Percentiles rank a stretch among this genome's conserved stretches.
Conservation (phyloP, 2,888 invertebrate species). For the Polydrusus cervinus region DNA sequence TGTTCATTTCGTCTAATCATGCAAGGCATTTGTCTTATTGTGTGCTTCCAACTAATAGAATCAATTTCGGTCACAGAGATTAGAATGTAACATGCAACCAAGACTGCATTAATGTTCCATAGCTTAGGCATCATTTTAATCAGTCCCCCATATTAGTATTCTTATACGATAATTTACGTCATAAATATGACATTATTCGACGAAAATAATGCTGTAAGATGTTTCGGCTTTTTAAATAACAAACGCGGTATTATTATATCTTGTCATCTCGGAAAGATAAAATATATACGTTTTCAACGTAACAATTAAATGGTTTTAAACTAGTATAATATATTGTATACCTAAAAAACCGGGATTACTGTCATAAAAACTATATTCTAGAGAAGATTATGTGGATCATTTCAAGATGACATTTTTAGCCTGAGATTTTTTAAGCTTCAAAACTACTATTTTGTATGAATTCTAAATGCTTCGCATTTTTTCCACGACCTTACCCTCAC, state of each 20-base stretch:
- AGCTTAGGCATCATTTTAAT: conserved; percentile 1
- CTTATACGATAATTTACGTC: conserved; percentile 37
- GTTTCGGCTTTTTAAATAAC: conserved; percentile 50
- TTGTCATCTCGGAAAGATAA: conserved; percentile 53
- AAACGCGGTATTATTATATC: conserved; percentile 54
- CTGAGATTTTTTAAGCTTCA: too few relatives aligned
- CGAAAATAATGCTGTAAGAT: conserved; percentile 48
- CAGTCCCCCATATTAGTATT: conserved; percentile 24
- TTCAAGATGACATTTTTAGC: too few relatives aligned
- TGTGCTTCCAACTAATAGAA: conserved; percentile 12
- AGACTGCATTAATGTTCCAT: not conserved
- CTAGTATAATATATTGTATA: conserved; percentile 47
- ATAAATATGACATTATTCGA: conserved; percentile 46
- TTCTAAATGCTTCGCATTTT: too few relatives aligned
- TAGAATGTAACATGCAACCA: conserved; percentile 11
- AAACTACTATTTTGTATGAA: too few relatives aligned
- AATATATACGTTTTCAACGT: conserved; percentile 46
- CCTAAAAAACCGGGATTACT: conserved; percentile 34
- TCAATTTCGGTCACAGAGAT: conserved; percentile 4
- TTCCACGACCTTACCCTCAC: too few relatives aligned
- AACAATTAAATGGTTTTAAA: conserved; percentile 52
- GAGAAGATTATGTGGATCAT: conserved; percentile 6
- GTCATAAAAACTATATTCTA: conserved; percentile 15
- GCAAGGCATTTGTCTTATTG: conserved; percentile 12
- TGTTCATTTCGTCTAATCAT: conserved; percentile 21